Evolutionary conservation across 2,888 invertebrate species (phyloP), one percentile per base, ranked within the genome.

Genomic region (Zele albiditarsus): DNA sequence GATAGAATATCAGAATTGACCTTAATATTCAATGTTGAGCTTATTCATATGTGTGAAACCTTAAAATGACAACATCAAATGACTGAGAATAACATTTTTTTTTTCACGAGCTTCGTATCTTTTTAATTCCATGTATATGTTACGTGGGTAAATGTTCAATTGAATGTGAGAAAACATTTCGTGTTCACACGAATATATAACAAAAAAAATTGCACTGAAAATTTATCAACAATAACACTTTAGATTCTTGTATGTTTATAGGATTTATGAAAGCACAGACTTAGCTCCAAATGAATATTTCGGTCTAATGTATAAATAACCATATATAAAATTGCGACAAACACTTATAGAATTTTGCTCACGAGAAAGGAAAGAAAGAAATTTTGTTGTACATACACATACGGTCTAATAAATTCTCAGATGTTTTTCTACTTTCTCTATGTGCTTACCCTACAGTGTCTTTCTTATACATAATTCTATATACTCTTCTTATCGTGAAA

Each of bases 11-110:
- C 12, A 23, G 42, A 58, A 58, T 57, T 73, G 67, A 42, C 66
- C 66, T 66, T 57, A 57, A 27, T 65, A 69, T 65, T 38, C 20
- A 38, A 38, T 58, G 42, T 38, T 10, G n/a, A 42, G 28, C 58
- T 27, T 27, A 73, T 67, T 42, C n/a, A 23, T 42, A 58, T 58
- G 42, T 73, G 66, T 25, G 73, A 73, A 73, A 73, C 66, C 66
- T 73, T 57, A 66, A 31, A 53, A 12, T 28, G 31, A 31, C 27
- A 63, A 63, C 20, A 14, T 12, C 3, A 33, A 28, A 31, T 28
- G 20, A 23, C 4, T 53, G 5, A 38, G 5, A 38, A 8, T 38
- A 38, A 38, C 38, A 38, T 38, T 38, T 12, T 38, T 38, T 38
- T 38, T 38, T 38, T 38, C 10, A 38, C 38, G 12, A 38, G 38